A percentile compares a stretch with the other conserved stretches of the same genome.
Conservation (phyloP, 2,113 vertebrate species). For the Myxocyprinus asiaticus region DNA sequence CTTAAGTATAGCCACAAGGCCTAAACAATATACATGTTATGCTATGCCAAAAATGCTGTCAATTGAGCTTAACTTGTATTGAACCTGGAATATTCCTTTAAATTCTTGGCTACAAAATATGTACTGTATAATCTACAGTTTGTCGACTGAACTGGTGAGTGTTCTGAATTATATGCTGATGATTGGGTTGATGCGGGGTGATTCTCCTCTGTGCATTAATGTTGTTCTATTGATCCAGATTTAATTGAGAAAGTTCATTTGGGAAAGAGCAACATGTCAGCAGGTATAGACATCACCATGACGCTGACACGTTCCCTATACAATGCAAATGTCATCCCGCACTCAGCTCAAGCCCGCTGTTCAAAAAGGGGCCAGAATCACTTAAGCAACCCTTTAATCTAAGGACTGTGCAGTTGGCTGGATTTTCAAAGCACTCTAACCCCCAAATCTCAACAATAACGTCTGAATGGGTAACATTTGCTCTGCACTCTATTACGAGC, state of each 20-base stretch:
- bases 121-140: background rate
- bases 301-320: constrained; percentile 17
- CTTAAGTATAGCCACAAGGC: too few species aligned
- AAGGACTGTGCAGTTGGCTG: background rate
- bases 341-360: too few species aligned
- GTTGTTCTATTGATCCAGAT: constrained; percentile 46
- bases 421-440: constrained; percentile 10
- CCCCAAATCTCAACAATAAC: constrained; percentile 1
- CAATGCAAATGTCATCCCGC: constrained; percentile 34
- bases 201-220: constrained; percentile 47
- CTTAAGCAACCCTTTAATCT: background rate
- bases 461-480: background rate
- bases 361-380: background rate
- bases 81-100: too few species aligned
- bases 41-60: too few species aligned
- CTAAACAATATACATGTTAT: too few species aligned
- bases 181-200: background rate
- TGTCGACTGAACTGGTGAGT: constrained; percentile 3
- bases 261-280: constrained; percentile 45
- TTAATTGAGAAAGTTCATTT: constrained; percentile 58
- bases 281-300: constrained; percentile 39
- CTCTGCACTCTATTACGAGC: background rate
- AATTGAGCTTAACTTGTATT: too few species aligned
- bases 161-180: constrained; percentile 47
- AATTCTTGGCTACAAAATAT: background rate